phyloP scores from a whole-genome alignment of 2,113 vertebrate species.

The Piprites chloris region DNA sequence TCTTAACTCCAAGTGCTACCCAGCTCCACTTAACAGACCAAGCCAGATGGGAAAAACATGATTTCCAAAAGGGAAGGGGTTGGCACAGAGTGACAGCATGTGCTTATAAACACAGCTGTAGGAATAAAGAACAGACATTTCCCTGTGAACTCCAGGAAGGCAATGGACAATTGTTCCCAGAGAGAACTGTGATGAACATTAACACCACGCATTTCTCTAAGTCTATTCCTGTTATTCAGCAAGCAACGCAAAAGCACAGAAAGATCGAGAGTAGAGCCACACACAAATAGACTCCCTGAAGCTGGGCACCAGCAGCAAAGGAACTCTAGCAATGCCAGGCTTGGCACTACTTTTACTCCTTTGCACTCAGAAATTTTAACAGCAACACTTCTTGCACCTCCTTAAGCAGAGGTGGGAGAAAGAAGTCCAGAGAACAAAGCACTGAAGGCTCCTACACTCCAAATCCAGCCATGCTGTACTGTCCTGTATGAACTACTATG shows the following conservation, averaged over 20 bases:
- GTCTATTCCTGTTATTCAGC: background rate
- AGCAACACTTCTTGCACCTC: background rate
- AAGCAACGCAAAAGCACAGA: background rate
- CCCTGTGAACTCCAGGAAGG: background rate
- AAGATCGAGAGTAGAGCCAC: background rate
- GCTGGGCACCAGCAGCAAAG: background rate
- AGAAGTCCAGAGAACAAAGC: background rate
- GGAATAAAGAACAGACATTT: background rate
- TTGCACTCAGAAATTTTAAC: background rate
- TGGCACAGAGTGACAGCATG: background rate
- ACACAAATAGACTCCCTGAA: background rate
- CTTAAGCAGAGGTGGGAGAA: background rate
- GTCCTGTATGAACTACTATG: background rate
- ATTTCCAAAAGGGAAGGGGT: background rate
- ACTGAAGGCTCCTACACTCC: background rate
- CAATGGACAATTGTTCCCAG: background rate
- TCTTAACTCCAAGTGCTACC: background rate
- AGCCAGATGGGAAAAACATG: background rate
- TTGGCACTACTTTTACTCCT: background rate
- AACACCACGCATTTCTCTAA: background rate
- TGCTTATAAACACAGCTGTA: background rate
- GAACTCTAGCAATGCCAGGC: background rate
- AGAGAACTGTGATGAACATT: background rate
- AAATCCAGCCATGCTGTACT: rapidly evolving
- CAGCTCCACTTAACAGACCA: background rate